A percentile compares a stretch with the other conserved stretches of the same genome.
Evolutionary conservation across 2,888 invertebrate genomes (phyloP).

Genomic region (Leucophenga montana): DNA sequence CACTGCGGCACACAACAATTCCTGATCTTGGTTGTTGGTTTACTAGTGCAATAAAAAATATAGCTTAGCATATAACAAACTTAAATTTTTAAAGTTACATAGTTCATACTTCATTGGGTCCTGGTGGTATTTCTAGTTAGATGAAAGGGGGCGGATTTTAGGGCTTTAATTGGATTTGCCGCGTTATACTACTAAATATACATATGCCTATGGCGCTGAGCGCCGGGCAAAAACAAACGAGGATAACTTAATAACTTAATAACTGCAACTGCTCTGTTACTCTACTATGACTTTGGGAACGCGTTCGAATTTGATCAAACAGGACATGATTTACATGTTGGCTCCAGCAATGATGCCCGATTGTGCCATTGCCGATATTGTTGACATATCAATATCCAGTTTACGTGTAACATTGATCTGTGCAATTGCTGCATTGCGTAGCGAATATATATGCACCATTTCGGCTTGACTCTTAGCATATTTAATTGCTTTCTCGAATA

Average conservation of each 20-base stretch:
- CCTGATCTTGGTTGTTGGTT: no score
- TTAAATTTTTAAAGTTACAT: no score
- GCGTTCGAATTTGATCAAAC: not conserved
- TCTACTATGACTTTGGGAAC: not conserved
- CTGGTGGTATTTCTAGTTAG: no score
- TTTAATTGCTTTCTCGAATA: constrained; percentile 91
- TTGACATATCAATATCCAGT: constrained; percentile 78
- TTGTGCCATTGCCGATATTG: constrained; percentile 66
- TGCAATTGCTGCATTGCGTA: constrained; percentile 91
- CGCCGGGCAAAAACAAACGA: no score
- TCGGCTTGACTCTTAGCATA: constrained; percentile 90
- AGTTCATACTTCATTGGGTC: no score
- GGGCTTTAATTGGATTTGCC: no score
- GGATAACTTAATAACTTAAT: not conserved
- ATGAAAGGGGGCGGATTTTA: no score
- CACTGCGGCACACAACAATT: no score
- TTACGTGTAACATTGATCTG: constrained; percentile 87
- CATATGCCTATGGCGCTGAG: no score
- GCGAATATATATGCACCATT: constrained; percentile 90
- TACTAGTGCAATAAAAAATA: no score
- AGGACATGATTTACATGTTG: constrained; percentile 38
- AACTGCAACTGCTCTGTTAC: constrained; percentile 8
- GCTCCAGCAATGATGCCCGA: constrained; percentile 46
- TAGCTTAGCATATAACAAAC: no score
- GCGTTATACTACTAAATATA: no score